phyloP scores from a whole-genome alignment of 2,888 invertebrate species.

The Plemyria rubiginata region DNA sequence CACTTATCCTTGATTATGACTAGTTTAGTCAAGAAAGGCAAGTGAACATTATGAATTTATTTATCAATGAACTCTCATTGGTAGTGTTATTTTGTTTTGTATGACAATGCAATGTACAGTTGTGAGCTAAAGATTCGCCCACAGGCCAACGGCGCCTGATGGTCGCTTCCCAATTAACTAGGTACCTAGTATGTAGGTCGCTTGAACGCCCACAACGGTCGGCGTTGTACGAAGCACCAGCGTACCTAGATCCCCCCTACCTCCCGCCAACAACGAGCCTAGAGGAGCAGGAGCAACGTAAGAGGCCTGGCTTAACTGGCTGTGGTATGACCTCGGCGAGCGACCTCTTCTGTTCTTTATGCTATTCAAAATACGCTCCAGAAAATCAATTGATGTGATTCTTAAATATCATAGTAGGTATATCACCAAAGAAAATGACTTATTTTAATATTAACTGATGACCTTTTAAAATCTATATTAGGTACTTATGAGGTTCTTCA shows the following conservation, averaged over 20 bases:
- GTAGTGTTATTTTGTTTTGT: not conserved
- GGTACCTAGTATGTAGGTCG: conserved; percentile 82
- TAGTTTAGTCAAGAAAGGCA: too few species aligned
- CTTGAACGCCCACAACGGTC: conserved; percentile 74
- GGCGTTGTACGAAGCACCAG: conserved; percentile 62
- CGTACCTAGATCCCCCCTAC: conserved; percentile 54
- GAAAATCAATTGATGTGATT: conserved; percentile 40
- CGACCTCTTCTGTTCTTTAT: conserved; percentile 72
- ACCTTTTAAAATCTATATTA: too few species aligned
- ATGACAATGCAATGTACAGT: not conserved
- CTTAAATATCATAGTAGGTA: not conserved
- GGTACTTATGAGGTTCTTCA: too few species aligned
- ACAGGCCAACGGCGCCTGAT: conserved; percentile 73
- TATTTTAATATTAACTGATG: not conserved
- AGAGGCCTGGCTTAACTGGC: conserved; percentile 55
- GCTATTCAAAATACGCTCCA: conserved; percentile 70
- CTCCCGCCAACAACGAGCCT: conserved; percentile 58
- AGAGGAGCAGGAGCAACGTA: conserved; percentile 46
- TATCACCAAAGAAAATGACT: too few species aligned
- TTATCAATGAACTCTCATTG: too few species aligned
- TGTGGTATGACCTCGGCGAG: conserved; percentile 59
- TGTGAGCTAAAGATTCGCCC: conserved; percentile 63
- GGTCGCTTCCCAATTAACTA: conserved; percentile 77
- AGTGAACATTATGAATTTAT: too few species aligned
- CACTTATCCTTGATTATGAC: not conserved